Percentiles rank a stretch among this genome's conserved stretches.
These are phyloP conservation scores for Apotomis capreana DNA, from an alignment of 2,888 invertebrate genomes.

Conservation along the genomic window DNA sequence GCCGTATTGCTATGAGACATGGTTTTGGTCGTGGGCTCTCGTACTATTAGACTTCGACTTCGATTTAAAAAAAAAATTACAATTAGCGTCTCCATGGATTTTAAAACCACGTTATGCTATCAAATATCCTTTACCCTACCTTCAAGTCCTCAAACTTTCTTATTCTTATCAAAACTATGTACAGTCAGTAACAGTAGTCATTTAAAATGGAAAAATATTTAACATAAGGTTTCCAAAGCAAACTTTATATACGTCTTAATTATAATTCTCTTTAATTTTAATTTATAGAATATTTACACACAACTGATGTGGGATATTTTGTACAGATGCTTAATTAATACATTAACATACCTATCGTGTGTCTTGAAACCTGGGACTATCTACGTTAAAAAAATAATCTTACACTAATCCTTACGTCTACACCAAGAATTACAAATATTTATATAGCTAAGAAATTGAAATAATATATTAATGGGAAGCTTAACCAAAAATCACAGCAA, in stretches of 20 bases:
- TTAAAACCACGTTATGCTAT: too few relatives aligned
- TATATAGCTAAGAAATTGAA: conserved; percentile 50
- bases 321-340: conserved; percentile 31
- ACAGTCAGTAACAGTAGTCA: conserved; percentile 38
- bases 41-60: too few relatives aligned
- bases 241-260: conserved; percentile 16
- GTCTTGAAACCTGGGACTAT: conserved; percentile 65
- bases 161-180: conserved; percentile 42
- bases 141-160: conserved; percentile 1
- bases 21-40: too few relatives aligned
- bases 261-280: conserved; percentile 19
- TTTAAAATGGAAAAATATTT: conserved; percentile 52
- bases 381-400: conserved; percentile 74
- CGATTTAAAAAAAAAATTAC: too few relatives aligned
- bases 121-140: background rate
- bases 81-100: too few relatives aligned
- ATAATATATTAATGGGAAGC: conserved; percentile 46
- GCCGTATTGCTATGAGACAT: too few relatives aligned
- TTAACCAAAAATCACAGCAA: conserved; percentile 73
- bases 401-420: conserved; percentile 39
- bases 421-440: conserved; percentile 45
- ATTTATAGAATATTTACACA: conserved; percentile 38
- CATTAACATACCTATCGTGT: conserved; percentile 45
- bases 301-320: conserved; percentile 18
- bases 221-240: conserved; percentile 40